Base-by-base conservation (phyloP, 2,888 invertebrate species). In the Rhimphoctona megacephalus region DNA sequence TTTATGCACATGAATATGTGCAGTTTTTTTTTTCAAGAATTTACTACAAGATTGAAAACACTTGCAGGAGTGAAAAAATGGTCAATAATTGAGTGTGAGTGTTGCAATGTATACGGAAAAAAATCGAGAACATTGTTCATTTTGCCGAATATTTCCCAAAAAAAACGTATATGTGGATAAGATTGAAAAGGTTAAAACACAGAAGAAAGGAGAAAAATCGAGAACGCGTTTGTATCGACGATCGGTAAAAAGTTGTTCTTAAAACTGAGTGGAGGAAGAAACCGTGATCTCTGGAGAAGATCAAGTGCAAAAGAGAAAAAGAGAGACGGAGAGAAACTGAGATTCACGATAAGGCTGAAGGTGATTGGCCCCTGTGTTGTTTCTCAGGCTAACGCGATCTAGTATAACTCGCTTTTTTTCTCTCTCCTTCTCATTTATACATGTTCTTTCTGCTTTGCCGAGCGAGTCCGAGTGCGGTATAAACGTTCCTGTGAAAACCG, bases 361-460 rank as follows among this genome's bases (percentile, higher is more conserved):
- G 83, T 83, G 85, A 86, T 49, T 83, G 85, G 85, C 85, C 85
- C 19, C 70, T 33, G 25, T 52, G 69, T 36, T 22, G 64, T 81
- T 67, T 85, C 73, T 36, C n/a, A 66, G 64, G 46, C 49, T 54
- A 22, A 22, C 49, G 33, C 66, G 46, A 70, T 67, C 69, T n/a
- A 61, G 52, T 79, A 33, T 25, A 78, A 61, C 82, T 78, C n/a
- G 61, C 39, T 78, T 69, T 74, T 69, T 74, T 39, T 46, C 22
- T 46, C 57, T 33, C 30, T 14, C 17, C 64, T 76, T 66, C 79
- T 43, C 70, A 46, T 74, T 76, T 83, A 64, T 54, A 72, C 61
- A 76, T 52, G 36, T 52, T 74, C 74, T 76, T 85, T 78, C 84
- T 85, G 78, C 78, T 72, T 87, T 87, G 86, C 88, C 85, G 85